A percentile compares a stretch with the other conserved stretches of the same genome.
Evolutionary conservation across 2,888 invertebrate genomes (phyloP).

Genomic region (Allygus modestus): DNA sequence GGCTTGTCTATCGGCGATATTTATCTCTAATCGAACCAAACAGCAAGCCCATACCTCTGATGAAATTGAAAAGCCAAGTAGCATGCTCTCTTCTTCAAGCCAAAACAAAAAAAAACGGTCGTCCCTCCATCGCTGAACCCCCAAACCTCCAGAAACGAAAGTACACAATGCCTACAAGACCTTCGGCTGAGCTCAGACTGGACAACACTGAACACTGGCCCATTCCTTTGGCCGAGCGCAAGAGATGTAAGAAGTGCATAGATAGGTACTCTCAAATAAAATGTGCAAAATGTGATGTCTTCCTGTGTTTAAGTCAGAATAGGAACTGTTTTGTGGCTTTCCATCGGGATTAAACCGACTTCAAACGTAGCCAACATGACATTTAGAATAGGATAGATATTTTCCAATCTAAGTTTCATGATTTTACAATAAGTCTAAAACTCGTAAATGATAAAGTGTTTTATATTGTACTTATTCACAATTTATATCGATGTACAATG

Average conservation of each 20-base stretch:
- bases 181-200: neutral
- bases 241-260: slow-evolving; percentile 6
- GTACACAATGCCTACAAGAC: neutral
- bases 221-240: neutral
- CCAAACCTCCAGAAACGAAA: neutral
- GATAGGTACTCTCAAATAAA: neutral
- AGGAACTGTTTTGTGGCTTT: slow-evolving; percentile 52
- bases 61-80: neutral
- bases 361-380: too few relatives aligned
- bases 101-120: neutral
- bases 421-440: too few relatives aligned
- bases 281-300: slow-evolving; percentile 5
- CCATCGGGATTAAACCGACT: too few relatives aligned
- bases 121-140: neutral
- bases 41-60: neutral
- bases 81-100: neutral
- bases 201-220: slow-evolving; percentile 26
- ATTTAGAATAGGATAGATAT: too few relatives aligned
- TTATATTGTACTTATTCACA: too few relatives aligned
- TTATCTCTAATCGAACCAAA: neutral
- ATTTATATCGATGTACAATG: too few relatives aligned
- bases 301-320: neutral
- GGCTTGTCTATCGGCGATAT: slow-evolving; percentile 49
- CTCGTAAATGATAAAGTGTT: too few relatives aligned
- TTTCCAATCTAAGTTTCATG: too few relatives aligned